Base-by-base conservation (phyloP, 2,797 vertebrate species). In the Chelmon rostratus region DNA sequence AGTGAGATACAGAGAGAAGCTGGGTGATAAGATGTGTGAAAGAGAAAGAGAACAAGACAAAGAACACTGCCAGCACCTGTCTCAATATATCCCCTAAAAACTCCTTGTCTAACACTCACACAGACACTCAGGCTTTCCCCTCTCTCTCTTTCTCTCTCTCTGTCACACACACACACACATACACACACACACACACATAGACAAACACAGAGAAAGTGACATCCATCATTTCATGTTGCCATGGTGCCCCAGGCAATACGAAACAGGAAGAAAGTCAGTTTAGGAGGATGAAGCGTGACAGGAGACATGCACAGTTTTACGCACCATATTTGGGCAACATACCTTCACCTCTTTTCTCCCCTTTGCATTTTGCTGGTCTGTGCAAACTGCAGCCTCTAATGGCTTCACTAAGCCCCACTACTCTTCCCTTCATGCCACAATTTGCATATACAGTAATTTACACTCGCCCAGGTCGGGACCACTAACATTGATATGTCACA, bases 141-240 rank as follows among this genome's bases (percentile, higher is more conserved):
- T 44, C 25, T 46, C 7, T 8, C 4, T 31, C 42, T 18, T 49
- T 35, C 31, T 35, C 19, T 21, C 37, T 44, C 31, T 3, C 46
- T 28, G 8, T 6, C 40, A 16, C 46, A 16, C 59, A 13, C 40
- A 15, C 40, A 18, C 57, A 46, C 33, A 42, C 54, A 56, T 42
- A 54, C 57, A 50, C 35, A 67, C 9, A 46, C n/a, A 38, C 54
- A 82, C 37, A 73, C 47, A 52, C 0, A 72, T 15, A 68, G 15
- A 76, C 8, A 65, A 47, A 58, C 44, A 63, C 5, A 56, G 25
- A 76, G 44, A 84, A 78, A 82, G 25, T 84, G 65, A 12, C 65
- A 81, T 84, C 64, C 78, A 85, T 89, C 77, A 88, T 77, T 75
- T 83, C 47, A 80, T 68, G 74, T 84, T 86, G 71, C 79, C 56